These are phyloP conservation scores for Oxygymnocypris stewartii DNA, from an alignment of 2,113 vertebrate genomes.

Conservation along the genomic window DNA sequence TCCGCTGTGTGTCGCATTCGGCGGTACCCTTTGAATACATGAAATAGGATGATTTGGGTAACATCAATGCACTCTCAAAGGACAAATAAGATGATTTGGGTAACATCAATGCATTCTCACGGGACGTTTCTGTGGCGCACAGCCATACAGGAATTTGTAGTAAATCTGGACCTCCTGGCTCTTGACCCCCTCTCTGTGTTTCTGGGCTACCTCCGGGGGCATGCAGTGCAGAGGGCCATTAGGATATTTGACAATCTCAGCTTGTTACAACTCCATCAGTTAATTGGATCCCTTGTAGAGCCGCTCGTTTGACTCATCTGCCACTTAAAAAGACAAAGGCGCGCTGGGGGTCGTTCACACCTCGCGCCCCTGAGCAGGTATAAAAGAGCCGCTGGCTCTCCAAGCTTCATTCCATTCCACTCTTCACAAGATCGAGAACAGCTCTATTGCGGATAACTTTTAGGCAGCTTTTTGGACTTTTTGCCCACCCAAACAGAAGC, in stretches of 20 bases:
- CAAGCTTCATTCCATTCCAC: conserved; percentile 55
- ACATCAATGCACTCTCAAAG: conserved; percentile 76
- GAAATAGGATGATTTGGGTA: conserved; percentile 75
- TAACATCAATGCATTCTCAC: conserved; percentile 76
- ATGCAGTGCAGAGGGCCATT: conserved; percentile 74
- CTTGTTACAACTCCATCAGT: conserved; percentile 79
- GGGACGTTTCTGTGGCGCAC: conserved; percentile 63
- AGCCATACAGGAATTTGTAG: conserved; percentile 79
- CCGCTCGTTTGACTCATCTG: conserved; percentile 78
- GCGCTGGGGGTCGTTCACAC: conserved; percentile 74
- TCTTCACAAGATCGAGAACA: conserved; percentile 47
- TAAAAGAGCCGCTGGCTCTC: conserved; percentile 62
- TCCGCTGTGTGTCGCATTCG: conserved; percentile 70
- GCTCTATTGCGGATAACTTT: conserved; percentile 9
- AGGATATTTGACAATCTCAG: conserved; percentile 80
- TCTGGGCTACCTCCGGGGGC: conserved; percentile 69
- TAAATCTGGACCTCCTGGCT: conserved; percentile 59
- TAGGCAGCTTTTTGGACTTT: background rate
- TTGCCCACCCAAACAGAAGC: conserved; percentile 31
- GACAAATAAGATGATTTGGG: conserved; percentile 74
- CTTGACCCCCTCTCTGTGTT: conserved; percentile 53
- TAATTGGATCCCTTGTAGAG: conserved; percentile 80
- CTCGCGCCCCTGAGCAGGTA: conserved; percentile 65
- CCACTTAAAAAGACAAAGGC: conserved; percentile 75
- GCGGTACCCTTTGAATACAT: conserved; percentile 63